These are phyloP conservation scores for Thripadectes ignobilis DNA, from an alignment of 2,797 vertebrate species.

Conservation along the genomic window DNA sequence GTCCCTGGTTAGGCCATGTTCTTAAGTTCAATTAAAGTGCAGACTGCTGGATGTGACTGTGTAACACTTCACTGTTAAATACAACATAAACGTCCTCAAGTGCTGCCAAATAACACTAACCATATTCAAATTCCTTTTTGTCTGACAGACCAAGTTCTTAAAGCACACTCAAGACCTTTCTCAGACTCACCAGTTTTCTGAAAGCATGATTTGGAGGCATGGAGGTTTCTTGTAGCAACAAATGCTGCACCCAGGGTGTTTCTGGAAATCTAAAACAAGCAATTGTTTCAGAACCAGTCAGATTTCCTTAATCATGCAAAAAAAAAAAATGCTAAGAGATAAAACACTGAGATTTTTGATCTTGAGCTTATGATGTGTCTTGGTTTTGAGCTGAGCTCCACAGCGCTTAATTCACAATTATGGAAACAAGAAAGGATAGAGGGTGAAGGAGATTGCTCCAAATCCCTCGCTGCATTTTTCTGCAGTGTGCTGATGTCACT, in stretches of 20 bases:
- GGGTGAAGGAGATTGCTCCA: rapidly evolving
- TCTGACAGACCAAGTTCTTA: neutral
- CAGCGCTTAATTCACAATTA: neutral
- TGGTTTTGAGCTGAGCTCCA: neutral
- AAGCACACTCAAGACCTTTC: neutral
- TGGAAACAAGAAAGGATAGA: rapidly evolving
- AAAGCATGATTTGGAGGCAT: conserved; percentile 83
- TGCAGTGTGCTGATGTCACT: neutral
- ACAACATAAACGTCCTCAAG: rapidly evolving
- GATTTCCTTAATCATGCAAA: rapidly evolving
- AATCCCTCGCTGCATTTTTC: neutral
- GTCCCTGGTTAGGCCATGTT: neutral
- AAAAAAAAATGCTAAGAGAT: rapidly evolving
- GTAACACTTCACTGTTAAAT: neutral
- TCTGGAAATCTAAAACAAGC: conserved; percentile 83
- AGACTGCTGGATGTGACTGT: rapidly evolving
- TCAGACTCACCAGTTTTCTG: conserved; percentile 89
- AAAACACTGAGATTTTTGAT: neutral
- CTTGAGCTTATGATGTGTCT: rapidly evolving
- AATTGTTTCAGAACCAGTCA: neutral
- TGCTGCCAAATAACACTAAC: neutral
- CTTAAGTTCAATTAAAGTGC: neutral
- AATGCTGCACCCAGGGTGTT: conserved; percentile 86
- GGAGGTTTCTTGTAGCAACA: conserved; percentile 89
- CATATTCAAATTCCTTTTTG: neutral